Conservation (phyloP, 1,140 invertebrate species). For the Drosophila erecta region DNA sequence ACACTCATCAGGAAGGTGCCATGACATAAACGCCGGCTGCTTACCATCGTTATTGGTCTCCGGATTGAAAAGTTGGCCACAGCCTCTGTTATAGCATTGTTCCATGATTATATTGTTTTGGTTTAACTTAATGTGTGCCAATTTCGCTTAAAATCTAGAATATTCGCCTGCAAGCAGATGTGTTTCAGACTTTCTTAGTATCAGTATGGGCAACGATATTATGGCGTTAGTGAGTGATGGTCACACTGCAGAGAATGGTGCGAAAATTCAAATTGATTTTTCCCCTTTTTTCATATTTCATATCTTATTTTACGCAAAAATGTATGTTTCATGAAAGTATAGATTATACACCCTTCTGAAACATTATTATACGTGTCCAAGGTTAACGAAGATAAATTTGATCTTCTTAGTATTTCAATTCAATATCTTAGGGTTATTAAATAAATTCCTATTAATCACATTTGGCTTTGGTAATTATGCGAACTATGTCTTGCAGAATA, state of each 20-base stretch:
- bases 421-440: no score
- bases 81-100: constrained; percentile 96
- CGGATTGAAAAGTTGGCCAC: constrained; percentile 93
- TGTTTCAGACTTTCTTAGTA: no score
- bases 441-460: no score
- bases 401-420: no score
- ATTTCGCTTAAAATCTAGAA: constrained; percentile 20
- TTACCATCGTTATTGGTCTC: constrained; percentile 91
- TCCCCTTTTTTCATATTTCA: not conserved
- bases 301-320: no score
- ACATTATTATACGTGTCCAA: no score
- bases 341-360: no score
- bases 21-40: not conserved
- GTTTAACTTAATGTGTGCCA: not conserved
- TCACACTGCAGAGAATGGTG: not conserved
- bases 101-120: constrained; percentile 53
- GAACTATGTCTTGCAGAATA: constrained; percentile 3
- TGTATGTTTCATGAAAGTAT: no score
- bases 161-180: constrained; percentile 1
- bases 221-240: not conserved
- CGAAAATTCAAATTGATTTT: not conserved
- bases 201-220: not conserved
- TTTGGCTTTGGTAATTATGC: not conserved
- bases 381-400: no score
- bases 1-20: not conserved